Evolutionary conservation across 1,140 invertebrate genomes (phyloP), one percentile per base, ranked within the genome.

Genomic region (Sweltsa coloradensis): DNA sequence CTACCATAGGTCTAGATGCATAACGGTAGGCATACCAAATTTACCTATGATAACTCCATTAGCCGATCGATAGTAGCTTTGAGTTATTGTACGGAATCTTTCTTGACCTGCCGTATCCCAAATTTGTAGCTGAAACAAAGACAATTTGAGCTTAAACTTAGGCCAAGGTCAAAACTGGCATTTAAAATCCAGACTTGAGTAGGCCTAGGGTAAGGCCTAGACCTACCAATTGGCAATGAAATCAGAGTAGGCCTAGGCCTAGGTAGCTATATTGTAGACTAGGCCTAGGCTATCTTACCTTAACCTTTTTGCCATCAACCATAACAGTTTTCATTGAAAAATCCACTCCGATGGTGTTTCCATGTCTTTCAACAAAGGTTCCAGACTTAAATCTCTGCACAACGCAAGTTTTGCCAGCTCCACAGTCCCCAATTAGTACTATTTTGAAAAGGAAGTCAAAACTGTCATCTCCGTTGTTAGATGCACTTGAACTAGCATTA

Each of bases 101-200:
- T 95, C 90, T 62, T 94, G 89, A 1, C 90, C 89, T 41, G 89
- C 89, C 23, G 89, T 95, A 64, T 95, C 89, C 89, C 87, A 96
- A 57, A 91, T 89, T 75, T 91, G 87, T 44, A 93, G 70, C 87
- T 89, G 60, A 54, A 66, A 46, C 63, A 67, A 47, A 53, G 51
- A 54, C 6, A 45, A 19, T 7, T 11, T 37, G 23, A 19, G 11
- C 23, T 19, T 37, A 19, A 37, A 5, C 18, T 9, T 37, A 37
- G 23, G 5, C 23, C 16, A n/a, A 5, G 18, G 4, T 5, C 5
- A 37, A 19, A 37, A 37, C 5, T 37, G 18, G 11, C 36, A 40
- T 22, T 22, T 5, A 42, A 27, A 42, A 22, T 29, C n/a, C n/a
- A n/a, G n/a, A n/a, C n/a, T n/a, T n/a, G n/a, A n/a, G n/a, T n/a